Base-by-base conservation (phyloP, 2,113 vertebrate genomes). In the Hypomesus transpacificus region DNA sequence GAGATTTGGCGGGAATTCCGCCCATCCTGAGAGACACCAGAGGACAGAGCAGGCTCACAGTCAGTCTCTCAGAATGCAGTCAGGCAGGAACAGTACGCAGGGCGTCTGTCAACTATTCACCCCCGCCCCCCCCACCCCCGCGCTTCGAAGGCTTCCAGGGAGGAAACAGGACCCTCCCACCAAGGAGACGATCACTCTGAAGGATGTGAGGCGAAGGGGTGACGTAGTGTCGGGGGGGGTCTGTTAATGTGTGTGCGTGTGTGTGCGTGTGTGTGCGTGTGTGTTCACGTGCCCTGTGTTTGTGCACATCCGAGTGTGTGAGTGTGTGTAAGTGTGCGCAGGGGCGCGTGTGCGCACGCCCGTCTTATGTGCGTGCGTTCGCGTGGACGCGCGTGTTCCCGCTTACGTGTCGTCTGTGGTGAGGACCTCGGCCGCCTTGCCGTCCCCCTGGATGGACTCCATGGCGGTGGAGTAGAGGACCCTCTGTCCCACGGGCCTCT, bases 401-500 rank as follows among this genome's bases (percentile, higher is more conserved):
- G 93, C 97, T 95, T 86, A 99, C 97, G 95, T 98, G 86, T 95
- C 88, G 62, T 96, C 95, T 13, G 93, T 90, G 74, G 90, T 91
- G 67, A 96, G 39, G 0, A 90, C 92, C 21, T 98, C 96, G 0
- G 93, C 94, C 0, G 95, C 87, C 70, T 94, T 97, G 80, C 95
- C 95, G 51, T 95, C 94, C 66, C 97, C 97, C 83, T 99, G 97
- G 89, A 99, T 99, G 59, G 97, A 99, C 84, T 99, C 97, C 94
- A 99, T 94, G 52, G 97, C 96, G 8, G 97, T 99, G 65, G 97
- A 98, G 87, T 99, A 99, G 31, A 98, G 96, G 78, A 97, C 96
- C 74, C 94, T 95, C 88, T 98, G 97, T 39, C 89, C 91, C 50
- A 93, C 92, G 0, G 92, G 93, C 16, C 95, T 91, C 88, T 93